These are phyloP conservation scores for Cotesia typhae DNA, from an alignment of 1,140 invertebrate species.

Conservation along the genomic window DNA sequence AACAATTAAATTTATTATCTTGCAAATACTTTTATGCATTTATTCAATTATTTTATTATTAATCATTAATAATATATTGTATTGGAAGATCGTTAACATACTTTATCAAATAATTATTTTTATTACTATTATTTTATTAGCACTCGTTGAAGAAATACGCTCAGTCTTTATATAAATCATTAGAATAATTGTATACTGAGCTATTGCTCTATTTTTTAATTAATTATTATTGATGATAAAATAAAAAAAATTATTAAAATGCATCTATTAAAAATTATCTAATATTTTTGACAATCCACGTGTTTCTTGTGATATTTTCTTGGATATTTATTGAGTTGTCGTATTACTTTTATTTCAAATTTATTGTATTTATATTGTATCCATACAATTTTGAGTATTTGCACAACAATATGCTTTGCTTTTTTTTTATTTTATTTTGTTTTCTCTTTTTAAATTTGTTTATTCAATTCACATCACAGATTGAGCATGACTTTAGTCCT, in stretches of 20 bases:
- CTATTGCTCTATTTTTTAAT: constrained; percentile 24
- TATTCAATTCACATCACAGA: constrained; percentile 26
- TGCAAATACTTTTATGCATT: constrained; percentile 16
- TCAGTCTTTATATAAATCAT: constrained; percentile 15
- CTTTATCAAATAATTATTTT: background rate
- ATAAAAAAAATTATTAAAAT: constrained; percentile 22
- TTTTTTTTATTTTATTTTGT: constrained; percentile 10
- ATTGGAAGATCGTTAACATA: constrained; percentile 26
- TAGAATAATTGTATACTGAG: constrained; percentile 24
- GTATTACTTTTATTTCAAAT: background rate
- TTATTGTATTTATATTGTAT: background rate
- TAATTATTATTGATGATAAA: constrained; percentile 25
- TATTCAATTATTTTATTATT: background rate
- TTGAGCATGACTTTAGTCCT: constrained; percentile 30
- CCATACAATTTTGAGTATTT: background rate
- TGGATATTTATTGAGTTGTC: constrained; percentile 9
- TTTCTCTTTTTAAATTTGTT: constrained; percentile 13
- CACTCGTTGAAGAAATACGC: background rate
- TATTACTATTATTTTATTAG: background rate
- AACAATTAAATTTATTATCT: constrained; percentile 3
- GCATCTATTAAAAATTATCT: constrained; percentile 10
- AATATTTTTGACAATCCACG: background rate
- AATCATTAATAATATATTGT: constrained; percentile 10
- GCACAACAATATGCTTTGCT: background rate
- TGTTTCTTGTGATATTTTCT: background rate